These are phyloP conservation scores for Neosalanx taihuensis DNA, from an alignment of 2,797 vertebrate genomes.

Conservation along the genomic window DNA sequence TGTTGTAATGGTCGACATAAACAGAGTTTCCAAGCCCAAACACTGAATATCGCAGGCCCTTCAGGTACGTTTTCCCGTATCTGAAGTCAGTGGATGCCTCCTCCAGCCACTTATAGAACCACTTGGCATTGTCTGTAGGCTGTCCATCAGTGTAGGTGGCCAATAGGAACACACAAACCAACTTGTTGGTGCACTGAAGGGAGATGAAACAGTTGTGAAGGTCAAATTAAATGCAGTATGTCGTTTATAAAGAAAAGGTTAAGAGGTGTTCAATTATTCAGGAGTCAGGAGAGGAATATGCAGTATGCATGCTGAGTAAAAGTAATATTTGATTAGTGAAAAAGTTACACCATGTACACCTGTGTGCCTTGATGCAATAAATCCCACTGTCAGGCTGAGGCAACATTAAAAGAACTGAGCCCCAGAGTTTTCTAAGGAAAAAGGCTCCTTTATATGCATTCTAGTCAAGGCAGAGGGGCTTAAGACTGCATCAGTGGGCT, in stretches of 20 bases:
- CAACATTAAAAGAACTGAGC: background rate
- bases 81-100: conserved; percentile 89
- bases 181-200: conserved; percentile 73
- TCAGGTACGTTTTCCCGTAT: conserved; percentile 83
- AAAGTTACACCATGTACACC: background rate
- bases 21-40: conserved; percentile 91
- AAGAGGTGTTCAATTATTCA: no score
- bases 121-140: conserved; percentile 81
- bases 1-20: conserved; percentile 86
- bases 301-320: background rate
- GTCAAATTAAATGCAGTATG: background rate
- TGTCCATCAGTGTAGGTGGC: conserved; percentile 87
- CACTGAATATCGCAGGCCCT: conserved; percentile 85
- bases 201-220: background rate
- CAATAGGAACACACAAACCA: conserved; percentile 86
- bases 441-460: background rate
- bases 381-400: background rate
- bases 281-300: background rate
- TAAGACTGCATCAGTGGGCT: conserved; percentile 6
- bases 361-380: background rate
- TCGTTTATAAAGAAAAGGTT: background rate
- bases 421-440: background rate
- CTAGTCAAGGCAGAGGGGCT: background rate
- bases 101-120: conserved; percentile 95
- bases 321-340: background rate